A percentile compares a stretch with the other conserved stretches of the same genome.
Conservation (phyloP, 2,113 vertebrate species). For the Morone chrysops region DNA sequence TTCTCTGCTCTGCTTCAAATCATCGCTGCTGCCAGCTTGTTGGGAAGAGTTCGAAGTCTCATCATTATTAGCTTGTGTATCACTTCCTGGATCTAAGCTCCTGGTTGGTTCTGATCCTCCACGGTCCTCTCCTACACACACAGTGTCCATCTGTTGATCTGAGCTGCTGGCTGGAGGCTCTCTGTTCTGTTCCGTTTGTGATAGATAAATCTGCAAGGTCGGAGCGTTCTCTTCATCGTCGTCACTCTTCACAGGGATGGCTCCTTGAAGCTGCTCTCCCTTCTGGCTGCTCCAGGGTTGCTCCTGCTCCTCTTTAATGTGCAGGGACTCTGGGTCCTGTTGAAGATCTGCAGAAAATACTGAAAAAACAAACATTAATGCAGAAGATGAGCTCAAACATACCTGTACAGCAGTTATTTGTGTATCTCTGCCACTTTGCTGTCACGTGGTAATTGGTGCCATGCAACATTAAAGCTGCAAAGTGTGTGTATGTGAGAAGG, state of each 20-base stretch:
- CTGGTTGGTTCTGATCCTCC: constrained; percentile 11
- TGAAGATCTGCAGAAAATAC: not conserved
- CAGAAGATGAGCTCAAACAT: too few species aligned
- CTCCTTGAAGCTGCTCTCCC: constrained; percentile 10
- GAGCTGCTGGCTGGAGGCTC: constrained; percentile 6
- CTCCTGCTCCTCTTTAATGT: constrained; percentile 16
- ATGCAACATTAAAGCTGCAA: too few species aligned
- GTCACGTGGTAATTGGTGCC: too few species aligned
- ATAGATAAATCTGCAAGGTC: constrained; percentile 8
- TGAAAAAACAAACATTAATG: not conserved
- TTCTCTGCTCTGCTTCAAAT: not conserved
- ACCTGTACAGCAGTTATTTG: too few species aligned
- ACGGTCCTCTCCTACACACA: not conserved
- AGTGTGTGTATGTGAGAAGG: too few species aligned
- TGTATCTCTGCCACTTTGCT: too few species aligned
- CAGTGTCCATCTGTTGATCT: not conserved
- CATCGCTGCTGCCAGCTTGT: not conserved
- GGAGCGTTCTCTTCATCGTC: not conserved
- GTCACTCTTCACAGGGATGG: constrained; percentile 7
- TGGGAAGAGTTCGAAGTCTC: not conserved
- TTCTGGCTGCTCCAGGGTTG: constrained; percentile 6
- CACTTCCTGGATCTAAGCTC: not conserved
- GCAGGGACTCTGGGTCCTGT: not conserved
- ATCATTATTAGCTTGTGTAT: not conserved
- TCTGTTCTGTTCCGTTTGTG: not conserved